Evolutionary conservation across 2,888 invertebrate species (phyloP).

Genomic region (Drosophila mimetica): DNA sequence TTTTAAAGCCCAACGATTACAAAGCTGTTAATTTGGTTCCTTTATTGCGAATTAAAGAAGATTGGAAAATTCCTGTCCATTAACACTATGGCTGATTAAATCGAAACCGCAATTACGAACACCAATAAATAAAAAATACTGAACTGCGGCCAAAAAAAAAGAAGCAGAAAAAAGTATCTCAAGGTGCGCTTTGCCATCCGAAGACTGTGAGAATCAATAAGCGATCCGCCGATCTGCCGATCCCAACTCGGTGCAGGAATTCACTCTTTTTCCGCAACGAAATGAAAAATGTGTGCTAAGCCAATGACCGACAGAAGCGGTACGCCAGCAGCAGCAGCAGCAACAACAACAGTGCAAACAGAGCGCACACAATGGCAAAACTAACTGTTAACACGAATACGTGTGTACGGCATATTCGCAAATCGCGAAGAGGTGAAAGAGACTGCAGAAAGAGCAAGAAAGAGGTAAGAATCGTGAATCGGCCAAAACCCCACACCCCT

Average conservation of each 20-base stretch:
- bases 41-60: background rate
- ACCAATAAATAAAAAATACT: constrained; percentile 3
- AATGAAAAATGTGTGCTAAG: constrained; percentile 84
- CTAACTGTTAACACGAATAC: constrained; percentile 70
- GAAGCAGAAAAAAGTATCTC: background rate
- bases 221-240: constrained; percentile 9
- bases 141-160: constrained; percentile 4
- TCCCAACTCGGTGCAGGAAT: constrained; percentile 56
- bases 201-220: constrained; percentile 10
- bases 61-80: constrained; percentile 3
- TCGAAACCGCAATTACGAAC: constrained; percentile 5
- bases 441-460: constrained; percentile 26
- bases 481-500: constrained; percentile 5
- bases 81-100: constrained; percentile 5
- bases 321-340: constrained; percentile 41
- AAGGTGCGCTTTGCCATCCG: constrained; percentile 3
- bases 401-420: constrained; percentile 59
- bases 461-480: constrained; percentile 37
- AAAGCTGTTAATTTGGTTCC: background rate
- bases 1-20: too few species aligned
- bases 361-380: constrained; percentile 66
- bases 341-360: constrained; percentile 60
- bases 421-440: constrained; percentile 44
- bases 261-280: constrained; percentile 82
- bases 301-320: constrained; percentile 83